phyloP scores from a whole-genome alignment of 2,113 vertebrate species.

The Bubo blakistoni region DNA sequence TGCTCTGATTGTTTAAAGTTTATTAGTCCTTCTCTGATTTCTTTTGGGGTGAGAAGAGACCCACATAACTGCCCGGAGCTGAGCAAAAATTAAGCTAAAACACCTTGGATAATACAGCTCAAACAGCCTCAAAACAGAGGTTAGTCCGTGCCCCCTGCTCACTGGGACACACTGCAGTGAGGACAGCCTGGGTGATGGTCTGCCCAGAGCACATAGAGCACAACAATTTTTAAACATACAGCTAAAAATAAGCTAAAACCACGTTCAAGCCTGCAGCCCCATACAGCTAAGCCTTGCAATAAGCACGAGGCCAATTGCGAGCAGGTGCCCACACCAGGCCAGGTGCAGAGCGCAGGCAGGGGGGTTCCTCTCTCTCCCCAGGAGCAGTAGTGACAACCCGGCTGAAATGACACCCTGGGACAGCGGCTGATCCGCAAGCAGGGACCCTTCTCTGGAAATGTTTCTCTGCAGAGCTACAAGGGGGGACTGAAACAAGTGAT shows the following conservation, averaged over 20 bases:
- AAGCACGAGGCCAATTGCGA: rapidly evolving
- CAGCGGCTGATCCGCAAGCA: background rate
- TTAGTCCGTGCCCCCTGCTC: rapidly evolving
- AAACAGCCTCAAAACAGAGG: background rate
- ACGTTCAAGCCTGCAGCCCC: background rate
- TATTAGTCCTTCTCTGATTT: background rate
- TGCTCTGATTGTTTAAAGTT: background rate
- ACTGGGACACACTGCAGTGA: rapidly evolving
- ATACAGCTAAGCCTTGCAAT: rapidly evolving
- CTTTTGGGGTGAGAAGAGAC: background rate
- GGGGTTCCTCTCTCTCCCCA: background rate
- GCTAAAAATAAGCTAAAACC: background rate
- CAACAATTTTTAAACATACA: background rate
- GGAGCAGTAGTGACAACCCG: background rate
- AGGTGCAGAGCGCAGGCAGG: background rate
- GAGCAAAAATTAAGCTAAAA: background rate
- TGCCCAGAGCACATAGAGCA: background rate
- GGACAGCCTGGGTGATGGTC: background rate
- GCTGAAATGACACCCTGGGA: rapidly evolving
- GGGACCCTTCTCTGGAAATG: background rate
- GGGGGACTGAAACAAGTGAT: background rate
- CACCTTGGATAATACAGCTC: background rate
- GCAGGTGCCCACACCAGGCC: background rate
- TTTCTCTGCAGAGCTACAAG: background rate
- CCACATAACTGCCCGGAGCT: background rate